Conservation (phyloP, 2,888 invertebrate genomes). For the Mesorhabditis sp. region DNA sequence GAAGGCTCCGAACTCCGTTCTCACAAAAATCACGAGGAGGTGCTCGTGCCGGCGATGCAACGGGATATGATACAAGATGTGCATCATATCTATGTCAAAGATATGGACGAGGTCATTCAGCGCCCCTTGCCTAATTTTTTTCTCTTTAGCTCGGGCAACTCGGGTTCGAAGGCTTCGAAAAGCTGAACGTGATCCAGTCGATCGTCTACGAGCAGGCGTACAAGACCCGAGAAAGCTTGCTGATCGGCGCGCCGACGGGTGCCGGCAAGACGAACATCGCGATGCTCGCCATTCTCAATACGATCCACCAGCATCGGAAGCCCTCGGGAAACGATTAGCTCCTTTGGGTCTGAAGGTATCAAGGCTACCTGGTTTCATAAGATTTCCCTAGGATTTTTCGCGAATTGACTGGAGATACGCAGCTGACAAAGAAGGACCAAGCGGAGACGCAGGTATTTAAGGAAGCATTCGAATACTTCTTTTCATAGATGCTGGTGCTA, state of each 20-base stretch:
- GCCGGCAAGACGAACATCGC: slow-evolving; percentile 79
- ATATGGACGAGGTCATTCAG: slow-evolving; percentile 68
- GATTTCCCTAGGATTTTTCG: slow-evolving; percentile 62
- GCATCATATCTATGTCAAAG: slow-evolving; percentile 64
- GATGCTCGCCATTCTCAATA: slow-evolving; percentile 83
- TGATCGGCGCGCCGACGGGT: slow-evolving; percentile 97
- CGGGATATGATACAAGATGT: slow-evolving; percentile 57
- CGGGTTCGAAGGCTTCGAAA: slow-evolving; percentile 82
- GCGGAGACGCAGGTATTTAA: slow-evolving; percentile 75
- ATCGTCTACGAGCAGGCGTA: slow-evolving; percentile 92
- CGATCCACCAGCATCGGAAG: slow-evolving; percentile 78
- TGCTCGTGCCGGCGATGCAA: slow-evolving; percentile 64
- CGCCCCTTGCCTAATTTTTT: neutral
- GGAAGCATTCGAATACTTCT: too few relatives aligned
- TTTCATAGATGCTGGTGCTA: slow-evolving; percentile 79
- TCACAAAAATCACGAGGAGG: slow-evolving; percentile 77
- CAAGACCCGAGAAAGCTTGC: slow-evolving; percentile 88
- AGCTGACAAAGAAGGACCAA: slow-evolving; percentile 87
- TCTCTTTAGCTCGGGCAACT: slow-evolving; percentile 73
- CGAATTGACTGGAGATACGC: slow-evolving; percentile 97
- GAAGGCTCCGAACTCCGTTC: slow-evolving; percentile 74
- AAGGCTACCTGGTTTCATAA: neutral
- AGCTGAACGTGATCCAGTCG: slow-evolving; percentile 88
- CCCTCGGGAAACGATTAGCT: slow-evolving; percentile 68
- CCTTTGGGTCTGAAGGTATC: slow-evolving; percentile 67